Evolutionary conservation across 1,140 invertebrate species (phyloP).

Genomic region (Penaeus indicus): DNA sequence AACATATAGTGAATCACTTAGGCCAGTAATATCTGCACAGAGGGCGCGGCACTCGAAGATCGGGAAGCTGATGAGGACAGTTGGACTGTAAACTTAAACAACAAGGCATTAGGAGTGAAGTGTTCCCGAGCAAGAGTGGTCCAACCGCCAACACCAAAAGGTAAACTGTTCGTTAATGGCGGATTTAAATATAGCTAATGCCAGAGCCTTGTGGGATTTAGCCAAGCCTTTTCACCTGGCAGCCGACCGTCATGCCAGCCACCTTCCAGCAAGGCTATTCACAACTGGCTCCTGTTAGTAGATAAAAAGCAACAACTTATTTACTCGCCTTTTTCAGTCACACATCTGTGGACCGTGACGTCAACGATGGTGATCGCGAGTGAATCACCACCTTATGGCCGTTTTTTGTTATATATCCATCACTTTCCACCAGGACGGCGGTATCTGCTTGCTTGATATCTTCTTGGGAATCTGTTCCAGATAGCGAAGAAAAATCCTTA

Average conservation of each 20-base stretch:
- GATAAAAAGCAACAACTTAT: slow-evolving; percentile 50
- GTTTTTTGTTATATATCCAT: slow-evolving; percentile 84
- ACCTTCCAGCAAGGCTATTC: not conserved
- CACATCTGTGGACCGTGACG: slow-evolving; percentile 84
- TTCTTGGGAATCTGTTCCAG: slow-evolving; percentile 68
- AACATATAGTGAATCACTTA: slow-evolving; percentile 56
- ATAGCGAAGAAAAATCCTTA: slow-evolving; percentile 68
- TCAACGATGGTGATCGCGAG: slow-evolving; percentile 84
- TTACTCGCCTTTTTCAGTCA: slow-evolving; percentile 74
- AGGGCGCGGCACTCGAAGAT: slow-evolving; percentile 44
- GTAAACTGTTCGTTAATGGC: slow-evolving; percentile 33
- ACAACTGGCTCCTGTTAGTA: slow-evolving; percentile 32
- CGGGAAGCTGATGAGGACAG: slow-evolving; percentile 47
- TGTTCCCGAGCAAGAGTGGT: slow-evolving; percentile 53
- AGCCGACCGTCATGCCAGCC: slow-evolving; percentile 12
- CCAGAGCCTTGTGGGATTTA: slow-evolving; percentile 27
- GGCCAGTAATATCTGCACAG: slow-evolving; percentile 45
- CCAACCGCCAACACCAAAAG: slow-evolving; percentile 33
- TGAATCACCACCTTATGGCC: slow-evolving; percentile 91
- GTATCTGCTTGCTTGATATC: slow-evolving; percentile 75
- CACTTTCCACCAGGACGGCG: slow-evolving; percentile 85
- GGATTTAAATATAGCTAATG: not conserved
- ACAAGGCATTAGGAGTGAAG: slow-evolving; percentile 63
- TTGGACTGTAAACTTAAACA: slow-evolving; percentile 61
- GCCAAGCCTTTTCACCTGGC: slow-evolving; percentile 4